These are phyloP conservation scores for Pedetes capensis DNA, from an alignment of 2,113 vertebrate species.

Conservation along the genomic window DNA sequence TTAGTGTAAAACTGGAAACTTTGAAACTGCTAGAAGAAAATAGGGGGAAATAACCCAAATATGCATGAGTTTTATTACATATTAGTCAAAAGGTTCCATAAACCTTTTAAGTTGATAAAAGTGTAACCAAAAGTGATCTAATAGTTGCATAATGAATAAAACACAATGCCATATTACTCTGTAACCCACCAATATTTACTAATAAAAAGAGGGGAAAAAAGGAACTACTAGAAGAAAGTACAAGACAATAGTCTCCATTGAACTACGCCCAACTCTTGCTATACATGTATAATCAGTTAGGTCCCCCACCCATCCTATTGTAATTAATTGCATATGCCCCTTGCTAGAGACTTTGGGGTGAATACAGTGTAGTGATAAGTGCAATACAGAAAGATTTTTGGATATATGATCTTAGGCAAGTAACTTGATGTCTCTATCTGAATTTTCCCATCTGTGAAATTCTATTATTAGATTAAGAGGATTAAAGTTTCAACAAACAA, in stretches of 20 bases:
- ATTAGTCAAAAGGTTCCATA: no score
- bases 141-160: no score
- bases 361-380: background rate
- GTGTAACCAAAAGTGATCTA: no score
- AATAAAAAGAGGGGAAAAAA: no score
- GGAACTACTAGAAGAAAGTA: no score
- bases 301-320: background rate
- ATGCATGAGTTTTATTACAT: no score
- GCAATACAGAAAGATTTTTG: background rate
- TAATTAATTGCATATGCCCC: background rate
- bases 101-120: no score
- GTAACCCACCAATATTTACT: no score
- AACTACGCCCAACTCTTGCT: background rate
- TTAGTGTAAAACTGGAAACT: no score
- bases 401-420: background rate
- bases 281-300: background rate
- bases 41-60: no score
- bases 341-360: background rate
- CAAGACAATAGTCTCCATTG: background rate
- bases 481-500: background rate
- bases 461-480: background rate
- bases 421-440: background rate
- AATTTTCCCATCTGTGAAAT: constrained; percentile 36
- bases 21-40: no score
- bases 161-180: no score